Evolutionary conservation across 2,888 invertebrate genomes (phyloP).

Genomic region (Hecatera dysodea): DNA sequence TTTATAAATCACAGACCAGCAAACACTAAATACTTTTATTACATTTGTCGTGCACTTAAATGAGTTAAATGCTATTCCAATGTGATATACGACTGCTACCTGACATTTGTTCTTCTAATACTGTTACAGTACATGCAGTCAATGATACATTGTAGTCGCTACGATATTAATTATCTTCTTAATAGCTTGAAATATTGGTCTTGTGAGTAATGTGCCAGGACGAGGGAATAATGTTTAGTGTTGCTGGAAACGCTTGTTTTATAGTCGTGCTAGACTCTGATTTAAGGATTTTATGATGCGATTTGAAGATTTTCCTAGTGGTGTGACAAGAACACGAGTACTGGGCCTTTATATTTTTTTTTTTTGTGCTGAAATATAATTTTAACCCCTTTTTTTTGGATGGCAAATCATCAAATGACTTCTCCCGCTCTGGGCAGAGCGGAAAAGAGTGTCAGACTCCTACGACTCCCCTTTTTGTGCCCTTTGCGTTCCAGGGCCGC

Average conservation of each 20-base stretch:
- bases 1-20: constrained; percentile 16
- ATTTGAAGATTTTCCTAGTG: background rate
- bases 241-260: constrained; percentile 37
- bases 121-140: constrained; percentile 9
- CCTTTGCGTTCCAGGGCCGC: too few relatives aligned
- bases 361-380: too few relatives aligned
- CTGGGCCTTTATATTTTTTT: too few relatives aligned
- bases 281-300: background rate
- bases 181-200: constrained; percentile 56
- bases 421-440: too few relatives aligned
- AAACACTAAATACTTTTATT: constrained; percentile 48
- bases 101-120: constrained; percentile 50
- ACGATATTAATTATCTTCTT: constrained; percentile 54
- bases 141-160: constrained; percentile 55
- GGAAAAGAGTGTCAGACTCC: too few relatives aligned
- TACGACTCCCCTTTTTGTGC: too few relatives aligned
- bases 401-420: too few relatives aligned
- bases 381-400: too few relatives aligned
- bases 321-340: too few relatives aligned
- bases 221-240: constrained; percentile 37
- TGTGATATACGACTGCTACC: constrained; percentile 55
- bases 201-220: constrained; percentile 44
- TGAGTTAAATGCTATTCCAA: constrained; percentile 36
- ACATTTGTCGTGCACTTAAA: constrained; percentile 30
- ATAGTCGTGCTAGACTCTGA: constrained; percentile 7